Evolutionary conservation across 2,113 vertebrate genomes (phyloP).

Genomic region (Oplegnathus fasciatus): DNA sequence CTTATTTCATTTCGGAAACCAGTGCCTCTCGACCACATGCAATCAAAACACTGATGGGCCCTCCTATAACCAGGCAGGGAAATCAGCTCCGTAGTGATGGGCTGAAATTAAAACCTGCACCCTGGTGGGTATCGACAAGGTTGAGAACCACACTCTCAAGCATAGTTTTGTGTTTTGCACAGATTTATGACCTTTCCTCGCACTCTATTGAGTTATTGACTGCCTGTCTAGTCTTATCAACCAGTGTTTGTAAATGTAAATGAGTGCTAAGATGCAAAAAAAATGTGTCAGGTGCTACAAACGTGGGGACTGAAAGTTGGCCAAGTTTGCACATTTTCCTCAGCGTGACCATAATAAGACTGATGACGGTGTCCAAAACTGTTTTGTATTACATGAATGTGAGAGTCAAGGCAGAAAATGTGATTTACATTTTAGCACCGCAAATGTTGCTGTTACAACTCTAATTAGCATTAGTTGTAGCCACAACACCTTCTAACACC

Average conservation of each 20-base stretch:
- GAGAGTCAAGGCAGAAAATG: background rate
- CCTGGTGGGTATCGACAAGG: background rate
- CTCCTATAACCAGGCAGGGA: slow-evolving; percentile 13
- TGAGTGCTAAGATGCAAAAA: slow-evolving; percentile 7
- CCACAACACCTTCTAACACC: background rate
- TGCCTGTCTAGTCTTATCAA: slow-evolving; percentile 33
- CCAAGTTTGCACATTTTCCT: background rate
- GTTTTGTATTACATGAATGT: background rate
- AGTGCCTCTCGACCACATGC: slow-evolving; percentile 6
- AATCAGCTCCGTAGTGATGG: background rate
- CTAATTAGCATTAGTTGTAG: background rate
- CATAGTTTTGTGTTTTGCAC: slow-evolving; percentile 11
- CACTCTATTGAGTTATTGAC: slow-evolving; percentile 45
- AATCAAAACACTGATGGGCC: slow-evolving; percentile 20
- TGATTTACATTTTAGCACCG: background rate
- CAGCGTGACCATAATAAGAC: background rate
- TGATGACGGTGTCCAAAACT: background rate
- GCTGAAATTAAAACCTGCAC: slow-evolving; percentile 2
- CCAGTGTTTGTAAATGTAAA: slow-evolving; percentile 36
- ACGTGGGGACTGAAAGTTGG: background rate
- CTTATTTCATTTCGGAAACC: slow-evolving; percentile 37
- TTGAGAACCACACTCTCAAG: background rate
- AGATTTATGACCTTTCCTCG: slow-evolving; percentile 38
- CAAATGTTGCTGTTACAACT: background rate
- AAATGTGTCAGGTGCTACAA: slow-evolving; percentile 9